Evolutionary conservation across 2,888 invertebrate species (phyloP).

Genomic region (Drosophila kokeensis): DNA sequence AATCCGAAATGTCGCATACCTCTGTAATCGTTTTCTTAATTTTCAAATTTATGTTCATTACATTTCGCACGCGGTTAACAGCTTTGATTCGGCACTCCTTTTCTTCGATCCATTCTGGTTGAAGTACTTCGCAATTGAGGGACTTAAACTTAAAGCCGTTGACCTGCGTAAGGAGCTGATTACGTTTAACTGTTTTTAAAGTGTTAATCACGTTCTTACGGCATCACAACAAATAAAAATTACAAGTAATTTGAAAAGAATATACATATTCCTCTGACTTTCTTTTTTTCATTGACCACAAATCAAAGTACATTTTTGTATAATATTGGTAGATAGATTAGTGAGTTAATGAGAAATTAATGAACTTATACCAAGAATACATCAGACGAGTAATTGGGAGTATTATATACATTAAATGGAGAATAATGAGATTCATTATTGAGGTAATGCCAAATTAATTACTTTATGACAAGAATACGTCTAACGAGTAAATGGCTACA

Average conservation of each 20-base stretch:
- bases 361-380: background rate
- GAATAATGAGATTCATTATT: too few relatives aligned
- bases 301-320: accelerated
- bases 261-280: background rate
- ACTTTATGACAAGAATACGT: too few relatives aligned
- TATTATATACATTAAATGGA: background rate
- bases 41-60: background rate
- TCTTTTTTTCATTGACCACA: background rate
- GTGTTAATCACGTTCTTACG: background rate
- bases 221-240: background rate
- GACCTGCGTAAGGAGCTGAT: background rate
- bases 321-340: background rate
- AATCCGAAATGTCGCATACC: background rate
- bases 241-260: background rate
- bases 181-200: background rate
- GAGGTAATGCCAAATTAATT: too few relatives aligned
- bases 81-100: background rate
- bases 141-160: background rate
- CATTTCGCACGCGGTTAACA: background rate
- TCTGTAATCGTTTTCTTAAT: accelerated
- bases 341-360: background rate
- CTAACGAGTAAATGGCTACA: background rate
- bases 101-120: background rate
- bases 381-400: background rate
- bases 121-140: background rate